Evolutionary conservation across 2,888 invertebrate genomes (phyloP), one percentile per base, ranked within the genome.

Genomic region (Hyposoter didymator): DNA sequence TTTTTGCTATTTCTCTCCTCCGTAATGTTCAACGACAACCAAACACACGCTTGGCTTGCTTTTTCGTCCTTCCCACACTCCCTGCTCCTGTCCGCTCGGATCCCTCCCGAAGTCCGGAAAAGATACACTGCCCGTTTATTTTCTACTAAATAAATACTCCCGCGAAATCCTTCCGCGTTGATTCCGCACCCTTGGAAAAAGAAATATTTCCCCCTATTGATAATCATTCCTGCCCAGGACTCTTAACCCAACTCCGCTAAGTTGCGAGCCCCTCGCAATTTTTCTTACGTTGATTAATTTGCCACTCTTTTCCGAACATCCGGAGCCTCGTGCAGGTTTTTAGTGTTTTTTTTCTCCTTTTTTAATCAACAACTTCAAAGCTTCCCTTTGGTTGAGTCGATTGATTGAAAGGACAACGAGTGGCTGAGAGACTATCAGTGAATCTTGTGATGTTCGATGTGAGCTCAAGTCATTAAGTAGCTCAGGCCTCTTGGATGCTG

Each of bases 331-430:
- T 12, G 47, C 17, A 7, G 14, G 17, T 59, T 59, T 59, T 59
- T 59, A 28, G 39, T 39, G n/a, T 81, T 82, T 55, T 49, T 69
- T 81, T 43, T 66, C 14, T 72, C 19, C 78, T 17, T 92, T 93
- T 93, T 93, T 93, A 94, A 94, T 94, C 93, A 93, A 86, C 90
- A 89, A 93, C 93, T 91, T 93, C 93, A 93, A 94, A 93, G 92
- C 86, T 74, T 81, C 84, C 82, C 84, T 84, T 22, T 74, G 82
- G 87, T 83, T 78, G 83, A 82, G 89, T 82, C 88, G 91, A 91
- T 91, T 90, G 90, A 93, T 92, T 92, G 91, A 91, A 92, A 91
- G 90, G 89, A 87, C 89, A 87, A 82, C 82, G 81, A 79, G 73
- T 8, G 64, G 52, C 76, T 86, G 86, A 87, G 86, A 87, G 80